Base-by-base conservation (phyloP, 30 jellyfish, hydroid and myxozoan genomes). In the Clytia hemisphaerica region DNA sequence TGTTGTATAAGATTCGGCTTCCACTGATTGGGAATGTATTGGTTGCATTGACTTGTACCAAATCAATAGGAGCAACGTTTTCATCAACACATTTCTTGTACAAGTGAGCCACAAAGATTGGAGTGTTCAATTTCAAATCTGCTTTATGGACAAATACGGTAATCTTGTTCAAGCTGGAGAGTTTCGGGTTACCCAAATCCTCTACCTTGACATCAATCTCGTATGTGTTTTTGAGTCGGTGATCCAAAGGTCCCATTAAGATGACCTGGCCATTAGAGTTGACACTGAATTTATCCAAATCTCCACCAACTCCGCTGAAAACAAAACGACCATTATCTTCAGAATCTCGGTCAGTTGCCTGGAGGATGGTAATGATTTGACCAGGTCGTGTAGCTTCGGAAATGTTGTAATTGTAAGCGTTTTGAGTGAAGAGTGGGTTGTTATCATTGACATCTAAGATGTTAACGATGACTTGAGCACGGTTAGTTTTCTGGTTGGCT, bases 301-400 rank as follows among this genome's bases (percentile, higher is more conserved):
- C 92, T 10, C 92, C 94, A 26, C 78, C 66, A 5, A 54, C 62
- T 22, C 33, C 60, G 15, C 50, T 45, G 71, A 46, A 75, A 26
- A 46, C 27, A 18, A 62, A 44, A 6, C 38, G 24, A 3, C 77
- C 92, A 54, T 81, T 81, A 22, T 47, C 36, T 2, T 67, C 84
- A n/a, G 92, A 61, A 33, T 81, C 94, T 4, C 21, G 32, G 63
- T 81, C 94, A 24, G 74, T 40, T 2, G 78, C 92, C 16, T 25
- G 25, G 4, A 72, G 61, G 12, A 27, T 33, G 1, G 53, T 76
- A 6, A 81, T 69, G 14, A 38, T 21, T 19, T 83, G 9, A 38
- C 94, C 94, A 6, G 73, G 82, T 21, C 61, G 58, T 6, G 93
- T 60, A 2, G 64, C 92, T 3, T 72, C 92, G 6, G 92, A 72